Evolutionary conservation across 2,113 vertebrate species (phyloP).

Genomic region (Apodemus speciosus): DNA sequence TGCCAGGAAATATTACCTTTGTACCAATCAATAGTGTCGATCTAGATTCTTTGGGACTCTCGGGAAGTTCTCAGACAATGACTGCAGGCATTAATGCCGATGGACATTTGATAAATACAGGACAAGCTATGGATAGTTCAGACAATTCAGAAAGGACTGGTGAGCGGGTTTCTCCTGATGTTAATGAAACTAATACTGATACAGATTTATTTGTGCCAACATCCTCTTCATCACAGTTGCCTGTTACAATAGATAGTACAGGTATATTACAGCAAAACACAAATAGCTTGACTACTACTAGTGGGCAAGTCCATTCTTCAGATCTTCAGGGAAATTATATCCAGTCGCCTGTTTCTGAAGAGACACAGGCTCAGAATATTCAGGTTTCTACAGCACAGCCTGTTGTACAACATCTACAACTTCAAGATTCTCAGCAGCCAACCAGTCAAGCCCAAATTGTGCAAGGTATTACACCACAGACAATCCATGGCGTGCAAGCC

Average conservation of each 20-base stretch:
- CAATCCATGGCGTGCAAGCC: conserved; percentile 89
- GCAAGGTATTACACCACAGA: conserved; percentile 93
- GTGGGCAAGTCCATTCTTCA: conserved; percentile 91
- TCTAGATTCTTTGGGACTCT: conserved; percentile 97
- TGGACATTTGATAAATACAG: conserved; percentile 95
- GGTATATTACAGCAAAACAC: conserved; percentile 93
- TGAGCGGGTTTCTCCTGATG: conserved; percentile 93
- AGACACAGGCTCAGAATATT: conserved; percentile 93
- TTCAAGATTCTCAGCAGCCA: conserved; percentile 94
- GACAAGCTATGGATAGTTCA: conserved; percentile 92
- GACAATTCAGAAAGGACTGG: conserved; percentile 93
- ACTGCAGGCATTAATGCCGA: conserved; percentile 97
- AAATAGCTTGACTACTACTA: conserved; percentile 87
- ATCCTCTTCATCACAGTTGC: conserved; percentile 94
- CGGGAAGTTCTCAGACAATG: conserved; percentile 96
- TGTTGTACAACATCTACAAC: conserved; percentile 93
- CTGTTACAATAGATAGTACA: conserved; percentile 91
- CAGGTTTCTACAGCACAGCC: conserved; percentile 93
- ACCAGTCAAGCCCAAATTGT: conserved; percentile 95
- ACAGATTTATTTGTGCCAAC: conserved; percentile 98
- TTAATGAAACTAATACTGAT: conserved; percentile 92
- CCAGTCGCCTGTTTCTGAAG: conserved; percentile 90
- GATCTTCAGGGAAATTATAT: conserved; percentile 95
- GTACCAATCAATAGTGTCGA: conserved; percentile 99
- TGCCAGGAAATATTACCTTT: conserved; percentile 99